Base-by-base conservation (phyloP, 2,888 invertebrate species). In the Melanotus villosus region DNA sequence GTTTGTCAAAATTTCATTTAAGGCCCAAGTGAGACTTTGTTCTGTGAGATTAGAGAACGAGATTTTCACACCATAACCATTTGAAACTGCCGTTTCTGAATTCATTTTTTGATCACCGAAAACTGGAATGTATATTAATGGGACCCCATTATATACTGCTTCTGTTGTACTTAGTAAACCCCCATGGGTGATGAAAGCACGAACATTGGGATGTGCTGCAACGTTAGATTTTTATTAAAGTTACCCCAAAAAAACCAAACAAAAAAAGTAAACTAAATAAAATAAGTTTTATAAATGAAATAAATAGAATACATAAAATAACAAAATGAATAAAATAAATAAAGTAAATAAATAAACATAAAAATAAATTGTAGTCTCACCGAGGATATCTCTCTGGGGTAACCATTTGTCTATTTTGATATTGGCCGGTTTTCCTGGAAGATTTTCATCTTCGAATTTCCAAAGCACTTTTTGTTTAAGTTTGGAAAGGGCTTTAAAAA, bases 381-480 rank as follows among this genome's bases (percentile, higher is more conserved):
- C 67, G 36, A 70, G 50, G 12, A 70, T 12, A 18, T 58, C 64
- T 12, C 57, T 34, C 57, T 70, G 67, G 10, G 70, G 70, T 5
- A 66, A 32, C 70, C 70, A 70, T 32, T 66, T 70, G 6, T 9
- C 18, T 3, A 70, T 18, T 52, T 43, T 62, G 4, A 70, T 58
- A 23, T 70, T 70, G 6, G 30, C 5, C 1, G 70, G 56, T 32
- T 36, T 19, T 9, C 36, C 50, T 3, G 50, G 34, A 5, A 62
- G 18, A 1, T 18, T 36, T 3, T 66, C 70, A 1, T 74, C 74
- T 71, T 81, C 81, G 77, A 78, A 83, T 76, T 82, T 84, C 83
- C 82, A 84, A 26, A 85, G 58, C 5, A 84, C 80, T 19, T 76
- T 77, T 65, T 83, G 80, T 38, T 79, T 80, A 58, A 84, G 65